These are phyloP conservation scores for Manis javanica DNA, from an alignment of 2,797 vertebrate genomes.

Conservation along the genomic window DNA sequence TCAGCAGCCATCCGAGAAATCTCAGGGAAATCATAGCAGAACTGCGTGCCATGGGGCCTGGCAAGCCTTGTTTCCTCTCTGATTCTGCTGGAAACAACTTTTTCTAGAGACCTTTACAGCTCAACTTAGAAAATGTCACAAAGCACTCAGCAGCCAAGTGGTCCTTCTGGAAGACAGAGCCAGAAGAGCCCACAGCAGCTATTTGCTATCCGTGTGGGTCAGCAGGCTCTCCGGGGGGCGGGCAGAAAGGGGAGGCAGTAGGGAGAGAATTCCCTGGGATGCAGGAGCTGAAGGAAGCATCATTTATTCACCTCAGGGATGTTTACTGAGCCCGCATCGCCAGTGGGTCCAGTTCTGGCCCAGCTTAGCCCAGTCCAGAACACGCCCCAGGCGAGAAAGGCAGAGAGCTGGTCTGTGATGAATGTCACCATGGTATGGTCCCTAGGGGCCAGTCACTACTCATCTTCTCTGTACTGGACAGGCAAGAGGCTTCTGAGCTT, in stretches of 20 bases:
- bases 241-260: fast-evolving
- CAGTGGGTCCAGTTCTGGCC: no score
- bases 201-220: neutral
- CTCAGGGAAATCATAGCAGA: neutral
- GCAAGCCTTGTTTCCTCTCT: neutral
- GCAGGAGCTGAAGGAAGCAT: neutral
- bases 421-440: neutral
- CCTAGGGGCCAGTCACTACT: neutral
- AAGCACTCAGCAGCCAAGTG: neutral
- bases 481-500: neutral
- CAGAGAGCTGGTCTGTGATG: neutral
- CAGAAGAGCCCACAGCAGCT: neutral
- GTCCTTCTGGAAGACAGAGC: neutral
- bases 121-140: conserved; percentile 37
- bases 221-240: neutral
- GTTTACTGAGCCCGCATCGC: neutral
- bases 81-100: conserved; percentile 21
- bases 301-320: neutral
- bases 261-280: neutral
- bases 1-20: neutral
- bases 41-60: fast-evolving
- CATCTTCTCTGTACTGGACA: neutral
- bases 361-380: neutral
- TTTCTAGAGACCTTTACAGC: conserved; percentile 19
- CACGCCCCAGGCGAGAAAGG: neutral